These are phyloP conservation scores for Thymelicus lineola DNA, from an alignment of 2,888 invertebrate species.

Conservation along the genomic window DNA sequence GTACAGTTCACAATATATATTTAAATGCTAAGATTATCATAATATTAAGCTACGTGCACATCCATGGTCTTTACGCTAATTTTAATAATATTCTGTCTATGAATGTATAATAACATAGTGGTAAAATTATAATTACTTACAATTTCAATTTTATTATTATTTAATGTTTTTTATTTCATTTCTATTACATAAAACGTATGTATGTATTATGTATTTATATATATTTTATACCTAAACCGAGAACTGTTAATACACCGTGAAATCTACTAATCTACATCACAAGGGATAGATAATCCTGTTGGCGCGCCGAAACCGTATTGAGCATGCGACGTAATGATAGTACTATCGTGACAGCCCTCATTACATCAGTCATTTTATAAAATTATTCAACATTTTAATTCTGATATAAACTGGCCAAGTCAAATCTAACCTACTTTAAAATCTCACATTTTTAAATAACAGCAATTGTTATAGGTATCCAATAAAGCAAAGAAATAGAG, in stretches of 20 bases:
- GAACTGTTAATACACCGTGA: constrained; percentile 32
- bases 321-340: too few relatives aligned
- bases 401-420: too few relatives aligned
- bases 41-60: constrained; percentile 55
- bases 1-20: constrained; percentile 57
- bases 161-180: constrained; percentile 37
- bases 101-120: constrained; percentile 46
- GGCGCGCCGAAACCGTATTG: neutral
- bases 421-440: too few relatives aligned
- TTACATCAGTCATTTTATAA: too few relatives aligned
- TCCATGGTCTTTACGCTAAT: constrained; percentile 61
- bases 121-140: constrained; percentile 58
- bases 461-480: too few relatives aligned
- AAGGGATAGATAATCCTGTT: constrained; percentile 21
- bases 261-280: constrained; percentile 28
- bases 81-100: constrained; percentile 45
- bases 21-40: constrained; percentile 68
- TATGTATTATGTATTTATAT: constrained; percentile 41
- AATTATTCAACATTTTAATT: too few relatives aligned
- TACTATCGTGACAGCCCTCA: neutral
- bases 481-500: too few relatives aligned
- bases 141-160: constrained; percentile 48
- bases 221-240: constrained; percentile 56
- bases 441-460: too few relatives aligned
- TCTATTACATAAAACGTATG: constrained; percentile 50